Evolutionary conservation across 2,113 vertebrate species (phyloP).

Genomic region (Mus pahari): DNA sequence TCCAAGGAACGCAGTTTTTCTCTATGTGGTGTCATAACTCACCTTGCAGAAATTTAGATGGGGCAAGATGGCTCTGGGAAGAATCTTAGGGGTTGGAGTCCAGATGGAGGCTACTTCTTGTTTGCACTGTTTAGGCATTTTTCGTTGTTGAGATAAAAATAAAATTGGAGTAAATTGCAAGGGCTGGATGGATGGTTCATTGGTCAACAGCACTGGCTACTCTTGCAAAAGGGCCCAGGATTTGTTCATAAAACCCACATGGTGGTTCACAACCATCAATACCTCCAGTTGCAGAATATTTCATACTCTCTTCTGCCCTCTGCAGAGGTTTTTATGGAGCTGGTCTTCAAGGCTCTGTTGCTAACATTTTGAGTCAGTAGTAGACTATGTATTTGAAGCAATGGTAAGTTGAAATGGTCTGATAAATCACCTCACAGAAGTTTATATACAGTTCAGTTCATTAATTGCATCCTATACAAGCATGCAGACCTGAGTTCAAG

Average conservation of each 20-base stretch:
- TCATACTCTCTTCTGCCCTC: background rate
- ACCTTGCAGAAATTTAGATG: constrained; percentile 19
- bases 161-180: constrained; percentile 9
- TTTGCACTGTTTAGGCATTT: constrained; percentile 15
- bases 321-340: constrained; percentile 17
- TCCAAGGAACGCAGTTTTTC: background rate
- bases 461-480: background rate
- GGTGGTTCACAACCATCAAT: background rate
- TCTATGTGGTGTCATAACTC: background rate
- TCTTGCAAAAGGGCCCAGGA: background rate
- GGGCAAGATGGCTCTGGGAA: background rate
- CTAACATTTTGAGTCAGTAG: background rate
- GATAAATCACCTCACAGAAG: too few species aligned
- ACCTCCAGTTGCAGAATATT: background rate
- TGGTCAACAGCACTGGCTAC: background rate
- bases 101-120: constrained; percentile 15
- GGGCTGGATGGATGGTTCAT: background rate
- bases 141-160: constrained; percentile 25
- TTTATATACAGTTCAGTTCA: background rate
- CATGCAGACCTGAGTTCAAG: background rate
- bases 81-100: constrained; percentile 14
- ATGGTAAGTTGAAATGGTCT: background rate
- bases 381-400: background rate
- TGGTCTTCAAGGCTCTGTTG: background rate
- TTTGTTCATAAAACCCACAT: background rate